A percentile compares a stretch with the other conserved stretches of the same genome.
Conservation (phyloP, 2,888 invertebrate genomes). For the Pterobdella sp. region DNA sequence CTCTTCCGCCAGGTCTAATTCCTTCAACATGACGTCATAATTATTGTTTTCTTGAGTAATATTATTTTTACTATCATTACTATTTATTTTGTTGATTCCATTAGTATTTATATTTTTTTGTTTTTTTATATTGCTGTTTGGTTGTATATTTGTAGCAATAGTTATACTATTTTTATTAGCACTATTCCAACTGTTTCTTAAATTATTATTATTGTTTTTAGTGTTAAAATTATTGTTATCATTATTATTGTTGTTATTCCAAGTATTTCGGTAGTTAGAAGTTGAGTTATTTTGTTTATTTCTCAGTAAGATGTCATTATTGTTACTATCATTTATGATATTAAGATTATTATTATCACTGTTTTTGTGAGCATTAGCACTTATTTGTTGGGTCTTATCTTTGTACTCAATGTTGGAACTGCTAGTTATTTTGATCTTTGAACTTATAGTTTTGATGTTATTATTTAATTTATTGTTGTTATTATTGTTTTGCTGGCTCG, state of each 20-base stretch:
- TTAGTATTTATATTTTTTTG: background rate
- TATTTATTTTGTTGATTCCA: background rate
- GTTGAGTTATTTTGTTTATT: no score
- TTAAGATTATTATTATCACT: no score
- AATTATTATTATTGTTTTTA: background rate
- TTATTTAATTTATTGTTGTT: constrained; percentile 1
- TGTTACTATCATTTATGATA: no score
- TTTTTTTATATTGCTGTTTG: background rate
- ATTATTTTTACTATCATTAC: background rate
- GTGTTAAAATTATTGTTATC: background rate
- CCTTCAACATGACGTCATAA: background rate
- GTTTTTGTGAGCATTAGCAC: no score
- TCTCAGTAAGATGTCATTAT: no score
- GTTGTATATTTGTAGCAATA: background rate
- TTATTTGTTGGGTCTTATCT: no score
- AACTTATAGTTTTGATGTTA: no score
- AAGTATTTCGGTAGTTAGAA: background rate
- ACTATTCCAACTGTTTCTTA: background rate
- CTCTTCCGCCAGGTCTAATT: background rate
- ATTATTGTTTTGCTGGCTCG: no score
- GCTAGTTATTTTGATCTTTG: no score
- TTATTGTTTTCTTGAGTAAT: background rate
- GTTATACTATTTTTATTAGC: background rate
- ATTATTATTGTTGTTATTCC: background rate
- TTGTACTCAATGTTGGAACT: no score